A percentile compares a stretch with the other conserved stretches of the same genome.
phyloP scores from a whole-genome alignment of 2,797 vertebrate genomes.

The Anguilla marmorata region DNA sequence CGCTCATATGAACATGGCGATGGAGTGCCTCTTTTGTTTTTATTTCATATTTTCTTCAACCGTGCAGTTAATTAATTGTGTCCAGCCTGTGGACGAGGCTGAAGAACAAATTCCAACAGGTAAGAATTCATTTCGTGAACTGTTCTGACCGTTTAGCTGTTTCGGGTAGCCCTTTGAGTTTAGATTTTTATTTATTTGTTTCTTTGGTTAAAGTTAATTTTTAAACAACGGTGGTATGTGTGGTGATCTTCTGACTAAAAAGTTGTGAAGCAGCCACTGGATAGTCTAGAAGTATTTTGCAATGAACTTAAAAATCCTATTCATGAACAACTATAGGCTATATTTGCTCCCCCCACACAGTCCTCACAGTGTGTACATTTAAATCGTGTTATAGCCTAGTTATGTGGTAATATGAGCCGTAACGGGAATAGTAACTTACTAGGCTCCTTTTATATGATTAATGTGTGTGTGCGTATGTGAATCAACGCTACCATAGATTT shows the following conservation, averaged over 20 bases:
- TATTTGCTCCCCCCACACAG: not conserved
- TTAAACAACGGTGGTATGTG: not conserved
- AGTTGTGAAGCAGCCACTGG: too few species aligned
- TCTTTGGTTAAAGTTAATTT: not conserved
- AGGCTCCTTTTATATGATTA: not conserved
- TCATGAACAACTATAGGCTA: not conserved
- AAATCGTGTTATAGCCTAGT: not conserved
- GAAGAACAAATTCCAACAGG: slow-evolving; percentile 63
- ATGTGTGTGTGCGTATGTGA: not conserved
- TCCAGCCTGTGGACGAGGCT: slow-evolving; percentile 49
- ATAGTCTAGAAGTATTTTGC: too few species aligned
- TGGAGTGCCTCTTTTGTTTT: slow-evolving; percentile 63
- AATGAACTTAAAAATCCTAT: too few species aligned
- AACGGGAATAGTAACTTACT: not conserved
- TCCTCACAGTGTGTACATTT: not conserved
- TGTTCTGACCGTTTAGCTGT: not conserved
- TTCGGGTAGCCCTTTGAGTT: not conserved
- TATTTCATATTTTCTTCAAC: slow-evolving; percentile 57
- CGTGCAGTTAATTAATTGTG: slow-evolving; percentile 48
- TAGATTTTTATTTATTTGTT: not conserved
- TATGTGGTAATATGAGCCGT: not conserved
- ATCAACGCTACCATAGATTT: not conserved
- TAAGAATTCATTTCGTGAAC: slow-evolving; percentile 46
- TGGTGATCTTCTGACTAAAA: not conserved
- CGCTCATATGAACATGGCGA: slow-evolving; percentile 42